Conservation (phyloP, 2,113 vertebrate genomes). For the Polypterus bichir region DNA sequence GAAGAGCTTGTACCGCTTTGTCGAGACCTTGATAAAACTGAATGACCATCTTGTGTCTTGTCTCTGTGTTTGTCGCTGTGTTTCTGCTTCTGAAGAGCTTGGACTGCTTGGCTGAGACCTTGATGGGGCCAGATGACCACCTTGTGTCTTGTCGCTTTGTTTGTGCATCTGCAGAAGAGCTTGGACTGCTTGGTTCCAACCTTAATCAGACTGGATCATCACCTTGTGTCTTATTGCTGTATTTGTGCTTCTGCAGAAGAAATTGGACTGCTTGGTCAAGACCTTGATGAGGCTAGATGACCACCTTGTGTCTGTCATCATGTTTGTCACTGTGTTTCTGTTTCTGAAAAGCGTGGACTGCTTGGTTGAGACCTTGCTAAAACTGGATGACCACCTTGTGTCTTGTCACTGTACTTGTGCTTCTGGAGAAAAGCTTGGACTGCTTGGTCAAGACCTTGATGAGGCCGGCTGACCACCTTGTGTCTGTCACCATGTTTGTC, state of each 20-base stretch:
- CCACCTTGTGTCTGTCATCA: neutral
- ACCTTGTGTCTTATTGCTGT: too few relatives aligned
- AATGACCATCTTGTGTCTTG: neutral
- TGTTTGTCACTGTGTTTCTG: neutral
- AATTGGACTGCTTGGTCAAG: too few relatives aligned
- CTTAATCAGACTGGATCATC: too few relatives aligned
- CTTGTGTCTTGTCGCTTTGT: too few relatives aligned
- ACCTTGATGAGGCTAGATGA: neutral
- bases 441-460: too few relatives aligned
- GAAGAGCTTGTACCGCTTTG: neutral
- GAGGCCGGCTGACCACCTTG: neutral
- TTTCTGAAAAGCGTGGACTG: neutral
- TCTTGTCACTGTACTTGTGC: too few relatives aligned
- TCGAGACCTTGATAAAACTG: neutral
- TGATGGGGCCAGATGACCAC: too few relatives aligned
- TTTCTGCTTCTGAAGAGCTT: neutral
- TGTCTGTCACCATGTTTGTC: neutral
- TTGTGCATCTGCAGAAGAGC: too few relatives aligned
- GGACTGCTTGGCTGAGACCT: conserved; percentile 1
- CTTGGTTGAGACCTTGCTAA: neutral
- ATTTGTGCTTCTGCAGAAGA: too few relatives aligned
- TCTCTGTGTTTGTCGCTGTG: neutral
- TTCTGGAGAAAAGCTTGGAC: too few relatives aligned
- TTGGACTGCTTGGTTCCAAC: too few relatives aligned
- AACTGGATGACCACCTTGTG: too few relatives aligned